A percentile compares a stretch with the other conserved stretches of the same genome.
These are phyloP conservation scores for Polylopha cassiicola DNA, from an alignment of 2,888 invertebrate species.

Conservation along the genomic window DNA sequence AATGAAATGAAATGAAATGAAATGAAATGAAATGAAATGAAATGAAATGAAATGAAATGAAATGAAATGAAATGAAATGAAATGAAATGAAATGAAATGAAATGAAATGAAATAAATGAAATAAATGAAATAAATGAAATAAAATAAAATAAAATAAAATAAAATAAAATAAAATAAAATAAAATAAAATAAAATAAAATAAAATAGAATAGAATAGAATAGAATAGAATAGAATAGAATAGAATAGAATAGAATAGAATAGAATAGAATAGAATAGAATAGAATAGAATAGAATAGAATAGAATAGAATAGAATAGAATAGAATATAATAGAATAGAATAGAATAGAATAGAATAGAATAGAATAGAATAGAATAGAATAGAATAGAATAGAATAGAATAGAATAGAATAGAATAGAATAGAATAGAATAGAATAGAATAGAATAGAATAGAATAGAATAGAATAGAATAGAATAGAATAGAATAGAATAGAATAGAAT, in stretches of 20 bases:
- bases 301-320: constrained; percentile 3
- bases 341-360: constrained; percentile 3
- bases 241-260: constrained; percentile 3
- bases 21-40: too few species aligned
- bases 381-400: constrained; percentile 1
- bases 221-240: constrained; percentile 1
- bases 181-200: too few species aligned
- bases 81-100: too few species aligned
- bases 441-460: constrained; percentile 1
- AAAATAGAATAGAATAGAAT: not conserved
- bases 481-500: constrained; percentile 3
- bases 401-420: constrained; percentile 1
- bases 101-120: too few species aligned
- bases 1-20: too few species aligned
- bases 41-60: too few species aligned
- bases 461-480: constrained; percentile 1
- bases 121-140: too few species aligned
- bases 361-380: constrained; percentile 3
- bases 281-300: constrained; percentile 1
- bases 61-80: too few species aligned
- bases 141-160: too few species aligned
- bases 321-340: constrained; percentile 3
- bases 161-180: too few species aligned
- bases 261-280: constrained; percentile 2
- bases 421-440: constrained; percentile 1